Evolutionary conservation across 2,797 vertebrate species (phyloP).

Genomic region (Capromys pilorides): DNA sequence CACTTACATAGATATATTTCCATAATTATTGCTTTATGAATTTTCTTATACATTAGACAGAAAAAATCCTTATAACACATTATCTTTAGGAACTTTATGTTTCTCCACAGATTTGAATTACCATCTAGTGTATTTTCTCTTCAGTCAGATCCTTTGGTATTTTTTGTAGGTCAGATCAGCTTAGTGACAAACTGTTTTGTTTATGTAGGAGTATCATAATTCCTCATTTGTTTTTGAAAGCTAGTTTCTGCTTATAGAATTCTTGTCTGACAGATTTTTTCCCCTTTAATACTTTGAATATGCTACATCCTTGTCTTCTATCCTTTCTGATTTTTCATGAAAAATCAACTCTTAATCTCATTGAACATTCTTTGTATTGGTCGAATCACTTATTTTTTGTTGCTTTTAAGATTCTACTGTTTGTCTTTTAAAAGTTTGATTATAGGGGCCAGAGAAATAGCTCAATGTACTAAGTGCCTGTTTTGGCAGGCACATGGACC

Average conservation of each 20-base stretch:
- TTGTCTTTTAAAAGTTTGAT: slow-evolving; percentile 4
- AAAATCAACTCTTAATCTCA: slow-evolving; percentile 18
- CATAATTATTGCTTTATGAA: background rate
- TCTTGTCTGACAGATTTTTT: background rate
- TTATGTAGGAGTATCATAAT: background rate
- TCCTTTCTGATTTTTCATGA: slow-evolving; percentile 23
- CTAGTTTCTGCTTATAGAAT: slow-evolving; percentile 5
- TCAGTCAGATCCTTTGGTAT: background rate
- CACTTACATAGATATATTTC: background rate
- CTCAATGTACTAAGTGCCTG: too few species aligned
- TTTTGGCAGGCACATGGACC: too few species aligned
- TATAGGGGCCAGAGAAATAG: background rate
- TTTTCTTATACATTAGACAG: background rate
- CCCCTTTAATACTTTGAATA: background rate
- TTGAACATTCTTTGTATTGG: background rate
- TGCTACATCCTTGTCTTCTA: background rate
- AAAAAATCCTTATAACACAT: background rate
- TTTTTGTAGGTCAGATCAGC: background rate
- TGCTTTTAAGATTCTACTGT: slow-evolving; percentile 25
- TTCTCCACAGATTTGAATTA: slow-evolving; percentile 20
- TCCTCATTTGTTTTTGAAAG: slow-evolving; percentile 34
- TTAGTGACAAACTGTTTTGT: background rate
- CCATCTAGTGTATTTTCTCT: slow-evolving; percentile 1
- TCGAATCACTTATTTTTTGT: background rate
- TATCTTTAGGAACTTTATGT: slow-evolving; percentile 24